Conservation (phyloP, 1,140 invertebrate species). For the Antheraea mylitta region DNA sequence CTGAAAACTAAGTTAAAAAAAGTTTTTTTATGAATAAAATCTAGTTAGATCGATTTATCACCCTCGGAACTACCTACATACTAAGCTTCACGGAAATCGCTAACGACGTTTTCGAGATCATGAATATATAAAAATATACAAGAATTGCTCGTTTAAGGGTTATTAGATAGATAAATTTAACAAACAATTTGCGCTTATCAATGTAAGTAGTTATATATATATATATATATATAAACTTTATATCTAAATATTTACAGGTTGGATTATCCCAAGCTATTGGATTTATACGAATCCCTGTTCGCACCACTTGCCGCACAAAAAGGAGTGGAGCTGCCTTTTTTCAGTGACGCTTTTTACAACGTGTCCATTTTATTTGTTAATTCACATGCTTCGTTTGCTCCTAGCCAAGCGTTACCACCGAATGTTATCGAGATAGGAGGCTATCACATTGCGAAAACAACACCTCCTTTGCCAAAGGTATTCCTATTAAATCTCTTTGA, state of each 20-base stretch:
- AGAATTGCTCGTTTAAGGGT: no score
- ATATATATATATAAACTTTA: no score
- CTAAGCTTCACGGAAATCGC: no score
- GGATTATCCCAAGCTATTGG: not conserved
- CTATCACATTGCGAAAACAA: conserved; percentile 71
- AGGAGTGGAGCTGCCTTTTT: conserved; percentile 38
- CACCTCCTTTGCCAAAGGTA: conserved; percentile 52
- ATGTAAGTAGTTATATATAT: no score
- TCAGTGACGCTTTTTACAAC: conserved; percentile 39
- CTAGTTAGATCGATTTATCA: no score
- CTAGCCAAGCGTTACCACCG: conserved; percentile 74
- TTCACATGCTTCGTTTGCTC: conserved; percentile 75
- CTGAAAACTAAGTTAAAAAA: no score
- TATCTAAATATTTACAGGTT: conserved; percentile 1
- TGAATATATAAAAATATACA: no score
- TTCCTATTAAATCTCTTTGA: conserved; percentile 1
- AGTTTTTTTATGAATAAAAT: no score
- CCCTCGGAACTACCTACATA: no score
- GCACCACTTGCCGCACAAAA: conserved; percentile 38
- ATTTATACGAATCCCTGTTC: conserved; percentile 25
- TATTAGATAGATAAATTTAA: no score
- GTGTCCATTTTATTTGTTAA: conserved; percentile 76
- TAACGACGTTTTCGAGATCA: no score
- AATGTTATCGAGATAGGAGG: conserved; percentile 79
- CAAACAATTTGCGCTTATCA: no score